A percentile compares a stretch with the other conserved stretches of the same genome.
phyloP scores from a whole-genome alignment of 2,797 vertebrate genomes.

The Enteromius fasciolatus region DNA sequence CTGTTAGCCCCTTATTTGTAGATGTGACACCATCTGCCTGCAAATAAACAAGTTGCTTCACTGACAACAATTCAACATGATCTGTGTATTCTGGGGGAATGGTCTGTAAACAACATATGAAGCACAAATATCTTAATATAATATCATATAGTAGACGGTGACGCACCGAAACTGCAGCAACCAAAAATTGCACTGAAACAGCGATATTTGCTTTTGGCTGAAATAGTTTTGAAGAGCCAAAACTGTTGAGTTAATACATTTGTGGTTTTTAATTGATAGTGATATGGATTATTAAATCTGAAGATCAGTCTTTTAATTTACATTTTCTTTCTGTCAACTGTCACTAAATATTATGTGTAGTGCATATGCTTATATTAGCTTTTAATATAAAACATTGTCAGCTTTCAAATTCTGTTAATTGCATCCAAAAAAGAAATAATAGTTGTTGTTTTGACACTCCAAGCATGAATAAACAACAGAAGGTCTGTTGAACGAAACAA shows the following conservation, averaged over 20 bases:
- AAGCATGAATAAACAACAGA: neutral
- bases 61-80: neutral
- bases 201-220: neutral
- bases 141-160: neutral
- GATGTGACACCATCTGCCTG: constrained; percentile 6
- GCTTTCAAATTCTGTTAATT: neutral
- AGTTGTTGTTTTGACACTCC: neutral
- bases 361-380: neutral
- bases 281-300: neutral
- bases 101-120: neutral
- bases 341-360: neutral
- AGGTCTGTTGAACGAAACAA: neutral
- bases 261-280: neutral
- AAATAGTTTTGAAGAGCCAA: neutral
- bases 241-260: neutral
- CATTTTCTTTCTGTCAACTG: neutral
- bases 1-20: neutral
- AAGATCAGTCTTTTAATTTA: neutral
- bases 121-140: neutral
- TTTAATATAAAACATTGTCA: neutral
- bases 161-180: neutral
- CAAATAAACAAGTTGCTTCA: neutral
- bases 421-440: neutral
- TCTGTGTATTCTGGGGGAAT: neutral
- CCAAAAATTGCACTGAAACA: neutral